These are phyloP conservation scores for Volucella bombylans DNA, from an alignment of 2,888 invertebrate species.

Conservation along the genomic window DNA sequence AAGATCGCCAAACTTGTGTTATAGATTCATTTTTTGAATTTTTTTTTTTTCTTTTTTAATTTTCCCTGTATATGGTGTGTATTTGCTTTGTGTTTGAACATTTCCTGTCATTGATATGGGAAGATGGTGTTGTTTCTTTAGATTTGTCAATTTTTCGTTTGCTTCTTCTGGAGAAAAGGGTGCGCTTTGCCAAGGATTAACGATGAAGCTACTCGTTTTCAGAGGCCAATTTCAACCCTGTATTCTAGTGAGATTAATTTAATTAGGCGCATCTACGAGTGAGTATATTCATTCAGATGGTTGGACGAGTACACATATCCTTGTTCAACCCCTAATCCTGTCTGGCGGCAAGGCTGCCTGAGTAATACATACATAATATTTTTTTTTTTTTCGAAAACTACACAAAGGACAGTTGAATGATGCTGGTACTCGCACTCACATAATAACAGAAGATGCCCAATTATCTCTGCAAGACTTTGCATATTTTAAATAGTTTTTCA, in stretches of 20 bases:
- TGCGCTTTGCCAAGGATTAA: conserved; percentile 26
- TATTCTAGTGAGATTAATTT: conserved; percentile 61
- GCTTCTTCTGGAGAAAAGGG: neutral
- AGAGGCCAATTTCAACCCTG: conserved; percentile 7
- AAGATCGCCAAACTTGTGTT: conserved; percentile 48
- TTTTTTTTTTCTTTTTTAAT: conserved; percentile 19
- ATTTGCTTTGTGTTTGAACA: neutral
- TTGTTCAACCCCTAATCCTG: conserved; percentile 57
- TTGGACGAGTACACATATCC: conserved; percentile 3
- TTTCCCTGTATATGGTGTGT: neutral
- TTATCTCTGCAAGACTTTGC: conserved; percentile 73
- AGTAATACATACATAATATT: too few species aligned
- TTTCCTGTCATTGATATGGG: conserved; percentile 33
- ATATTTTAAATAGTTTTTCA: conserved; percentile 69
- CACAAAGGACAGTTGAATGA: conserved; percentile 42
- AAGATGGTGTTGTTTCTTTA: neutral
- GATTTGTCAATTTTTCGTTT: neutral
- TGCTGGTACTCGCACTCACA: conserved; percentile 50
- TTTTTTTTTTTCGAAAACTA: conserved; percentile 7
- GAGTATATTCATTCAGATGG: too few species aligned
- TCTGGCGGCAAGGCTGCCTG: conserved; percentile 11
- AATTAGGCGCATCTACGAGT: conserved; percentile 51
- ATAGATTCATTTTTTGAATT: neutral
- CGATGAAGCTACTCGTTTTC: conserved; percentile 60
- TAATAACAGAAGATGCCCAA: conserved; percentile 48